Evolutionary conservation across 2,113 vertebrate species (phyloP).

Genomic region (Heterocephalus glaber): DNA sequence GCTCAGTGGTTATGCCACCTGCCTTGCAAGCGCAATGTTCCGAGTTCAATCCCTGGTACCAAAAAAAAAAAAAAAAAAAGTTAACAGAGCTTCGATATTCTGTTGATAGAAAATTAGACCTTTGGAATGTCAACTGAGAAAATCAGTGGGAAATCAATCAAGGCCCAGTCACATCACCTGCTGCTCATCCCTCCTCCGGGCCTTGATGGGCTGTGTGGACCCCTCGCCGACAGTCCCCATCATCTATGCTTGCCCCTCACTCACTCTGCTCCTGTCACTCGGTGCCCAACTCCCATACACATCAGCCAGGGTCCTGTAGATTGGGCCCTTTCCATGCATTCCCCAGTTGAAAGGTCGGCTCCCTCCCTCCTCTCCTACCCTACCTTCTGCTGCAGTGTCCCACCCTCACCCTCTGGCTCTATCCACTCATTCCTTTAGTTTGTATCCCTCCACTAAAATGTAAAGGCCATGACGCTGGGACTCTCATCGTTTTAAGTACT

Average conservation of each 20-base stretch:
- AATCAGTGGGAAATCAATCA: not conserved
- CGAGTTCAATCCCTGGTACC: too few species aligned
- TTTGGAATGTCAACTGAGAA: not conserved
- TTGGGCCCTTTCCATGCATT: not conserved
- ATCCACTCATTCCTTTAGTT: not conserved
- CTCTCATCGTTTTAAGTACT: not conserved
- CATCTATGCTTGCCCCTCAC: not conserved
- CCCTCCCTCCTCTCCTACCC: not conserved
- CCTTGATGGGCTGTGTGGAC: not conserved
- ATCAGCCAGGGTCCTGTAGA: not conserved
- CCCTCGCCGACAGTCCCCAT: not conserved
- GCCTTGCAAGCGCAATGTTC: too few species aligned
- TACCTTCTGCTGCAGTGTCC: not conserved
- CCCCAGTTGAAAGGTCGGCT: not conserved
- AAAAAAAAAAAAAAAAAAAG: too few species aligned
- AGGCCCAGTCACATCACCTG: not conserved
- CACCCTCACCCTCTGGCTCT: not conserved
- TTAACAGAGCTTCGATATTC: not conserved
- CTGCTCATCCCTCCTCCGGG: not conserved
- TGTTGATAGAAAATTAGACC: not conserved
- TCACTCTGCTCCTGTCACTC: not conserved
- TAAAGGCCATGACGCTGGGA: not conserved
- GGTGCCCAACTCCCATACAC: accelerated
- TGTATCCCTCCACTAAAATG: not conserved
- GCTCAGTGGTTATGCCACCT: too few species aligned